A percentile compares a stretch with the other conserved stretches of the same genome.
These are phyloP conservation scores for Uria lomvia DNA, from an alignment of 2,113 vertebrate genomes.

Conservation along the genomic window DNA sequence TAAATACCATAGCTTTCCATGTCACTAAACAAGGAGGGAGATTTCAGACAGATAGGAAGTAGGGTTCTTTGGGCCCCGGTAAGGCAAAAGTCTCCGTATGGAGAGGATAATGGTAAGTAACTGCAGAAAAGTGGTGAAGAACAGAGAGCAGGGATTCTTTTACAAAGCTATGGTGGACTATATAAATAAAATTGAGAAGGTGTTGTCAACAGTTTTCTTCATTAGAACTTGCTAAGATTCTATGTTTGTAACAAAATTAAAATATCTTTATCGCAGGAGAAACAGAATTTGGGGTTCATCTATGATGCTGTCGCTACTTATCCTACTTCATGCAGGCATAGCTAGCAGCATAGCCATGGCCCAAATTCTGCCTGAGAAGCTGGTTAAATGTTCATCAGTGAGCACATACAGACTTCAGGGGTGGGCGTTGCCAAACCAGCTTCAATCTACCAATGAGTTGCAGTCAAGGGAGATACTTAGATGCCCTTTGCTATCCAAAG, in stretches of 20 bases:
- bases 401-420: neutral
- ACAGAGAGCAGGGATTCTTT: neutral
- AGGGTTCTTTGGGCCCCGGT: neutral
- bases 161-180: neutral
- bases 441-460: neutral
- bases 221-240: neutral
- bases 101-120: neutral
- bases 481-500: neutral
- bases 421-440: neutral
- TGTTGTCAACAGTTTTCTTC: slow-evolving; percentile 16
- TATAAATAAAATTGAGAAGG: slow-evolving; percentile 18
- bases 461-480: neutral
- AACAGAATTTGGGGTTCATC: neutral
- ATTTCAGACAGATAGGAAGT: neutral
- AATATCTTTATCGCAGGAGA: neutral
- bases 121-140: neutral
- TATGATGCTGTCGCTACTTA: neutral
- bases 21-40: neutral
- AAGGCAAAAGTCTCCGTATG: neutral
- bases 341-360: neutral
- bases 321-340: neutral
- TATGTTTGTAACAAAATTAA: neutral
- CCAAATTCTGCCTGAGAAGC: neutral
- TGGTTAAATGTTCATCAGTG: neutral
- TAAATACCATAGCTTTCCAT: neutral